Base-by-base conservation (phyloP, 2,797 vertebrate species). In the Gephyroberyx darwinii region DNA sequence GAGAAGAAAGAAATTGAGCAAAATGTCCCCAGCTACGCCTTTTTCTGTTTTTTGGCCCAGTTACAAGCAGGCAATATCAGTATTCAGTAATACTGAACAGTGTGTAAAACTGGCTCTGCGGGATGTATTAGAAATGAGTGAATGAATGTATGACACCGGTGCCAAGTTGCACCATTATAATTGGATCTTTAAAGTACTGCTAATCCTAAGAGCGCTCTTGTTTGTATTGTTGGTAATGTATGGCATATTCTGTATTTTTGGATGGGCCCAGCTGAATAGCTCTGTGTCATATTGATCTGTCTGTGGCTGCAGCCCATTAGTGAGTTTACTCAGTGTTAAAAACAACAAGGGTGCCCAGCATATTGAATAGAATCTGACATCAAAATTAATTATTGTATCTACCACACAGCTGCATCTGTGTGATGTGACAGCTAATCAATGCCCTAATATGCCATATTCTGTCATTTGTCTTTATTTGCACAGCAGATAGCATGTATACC, bases 351-450 rank as follows among this genome's bases (percentile, higher is more conserved):
- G 58, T 74, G 55, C 30, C 66, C 20, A 19, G 64, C 53, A 63
- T 64, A 71, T 65, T 62, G 43, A 79, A 79, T 58, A 35, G 64
- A 76, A 75, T 83, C 71, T 80, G 80, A 84, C 52, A 51, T 74
- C 71, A 60, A 69, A 69, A 68, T 54, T 12, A 65, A 86, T 74
- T 70, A 19, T 20, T 45, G 62, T 75, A 60, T 75, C 50, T 30
- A 5, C 52, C 19, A 55, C 14, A 47, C 31, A 55, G 67, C 68
- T 57, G 76, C 77, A 61, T 68, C 71, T 73, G 68, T 39, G 57
- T 65, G 75, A 80, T 81, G 17, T 79, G 87, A 81, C 74, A 76
- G 52, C 39, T 88, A 84, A 80, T 91, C 84, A 61, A 74, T 88
- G 71, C 52, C 12, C 45, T 56, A 48, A 70, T 64, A 71, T 50